Evolutionary conservation across 2,888 invertebrate genomes (phyloP).

Genomic region (Pseudococcus jackbeardsleyi): DNA sequence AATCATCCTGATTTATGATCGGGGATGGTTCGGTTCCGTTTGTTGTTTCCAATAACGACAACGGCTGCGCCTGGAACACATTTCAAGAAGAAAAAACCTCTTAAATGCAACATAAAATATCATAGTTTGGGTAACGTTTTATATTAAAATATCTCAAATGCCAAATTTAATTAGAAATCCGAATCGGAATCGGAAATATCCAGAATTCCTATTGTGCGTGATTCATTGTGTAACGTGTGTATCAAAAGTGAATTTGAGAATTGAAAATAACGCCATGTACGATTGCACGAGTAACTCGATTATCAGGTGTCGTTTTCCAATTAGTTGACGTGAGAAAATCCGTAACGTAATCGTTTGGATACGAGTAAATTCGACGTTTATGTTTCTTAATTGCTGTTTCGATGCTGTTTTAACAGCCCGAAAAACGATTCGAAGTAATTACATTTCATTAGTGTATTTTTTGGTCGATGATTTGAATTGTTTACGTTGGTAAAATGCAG

Average conservation of each 20-base stretch:
- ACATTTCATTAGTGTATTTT: not conserved
- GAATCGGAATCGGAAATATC: not conserved
- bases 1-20: slow-evolving; percentile 67
- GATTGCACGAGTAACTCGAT: not conserved
- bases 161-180: not conserved
- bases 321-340: slow-evolving; percentile 37
- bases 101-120: slow-evolving; percentile 1
- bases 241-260: not conserved
- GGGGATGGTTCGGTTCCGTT: slow-evolving; percentile 68
- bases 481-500: not conserved
- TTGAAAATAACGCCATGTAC: not conserved
- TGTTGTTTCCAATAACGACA: slow-evolving; percentile 67
- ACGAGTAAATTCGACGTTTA: not conserved
- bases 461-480: not conserved
- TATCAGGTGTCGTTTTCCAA: slow-evolving; percentile 5
- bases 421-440: slow-evolving; percentile 7
- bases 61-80: slow-evolving; percentile 67
- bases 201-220: slow-evolving; percentile 66
- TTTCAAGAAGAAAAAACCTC: not conserved
- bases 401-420: not conserved
- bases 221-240: slow-evolving; percentile 66
- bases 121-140: not conserved
- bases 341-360: not conserved
- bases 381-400: slow-evolving; percentile 25
- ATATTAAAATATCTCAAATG: not conserved